Conservation (phyloP, 2,888 invertebrate genomes). For the Autographa gamma region DNA sequence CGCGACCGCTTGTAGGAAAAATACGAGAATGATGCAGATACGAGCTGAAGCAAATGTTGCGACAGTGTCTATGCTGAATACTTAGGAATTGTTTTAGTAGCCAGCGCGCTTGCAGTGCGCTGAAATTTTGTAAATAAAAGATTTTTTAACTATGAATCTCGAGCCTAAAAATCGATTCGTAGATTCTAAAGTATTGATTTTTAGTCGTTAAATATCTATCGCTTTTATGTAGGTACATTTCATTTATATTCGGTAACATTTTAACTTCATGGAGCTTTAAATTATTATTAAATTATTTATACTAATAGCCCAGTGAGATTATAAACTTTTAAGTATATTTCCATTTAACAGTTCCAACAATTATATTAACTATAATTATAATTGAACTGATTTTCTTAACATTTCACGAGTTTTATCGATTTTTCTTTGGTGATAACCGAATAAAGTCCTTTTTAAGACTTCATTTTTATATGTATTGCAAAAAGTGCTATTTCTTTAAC, state of each 20-base stretch:
- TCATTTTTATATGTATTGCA: constrained; percentile 46
- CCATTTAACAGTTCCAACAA: constrained; percentile 59
- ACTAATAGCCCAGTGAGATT: constrained; percentile 79
- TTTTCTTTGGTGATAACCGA: constrained; percentile 54
- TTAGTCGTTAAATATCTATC: constrained; percentile 57
- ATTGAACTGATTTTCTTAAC: constrained; percentile 55
- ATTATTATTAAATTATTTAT: constrained; percentile 68
- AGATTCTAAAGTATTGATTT: constrained; percentile 66
- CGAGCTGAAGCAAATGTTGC: constrained; percentile 50
- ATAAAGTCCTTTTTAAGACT: constrained; percentile 51
- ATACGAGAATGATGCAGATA: constrained; percentile 54
- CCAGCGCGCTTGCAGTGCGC: constrained; percentile 37
- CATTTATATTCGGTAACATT: constrained; percentile 51
- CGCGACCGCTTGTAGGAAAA: constrained; percentile 62
- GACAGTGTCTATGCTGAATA: constrained; percentile 56
- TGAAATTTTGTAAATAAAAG: constrained; percentile 69
- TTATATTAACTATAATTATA: constrained; percentile 59
- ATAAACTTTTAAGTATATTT: constrained; percentile 59
- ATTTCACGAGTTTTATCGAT: constrained; percentile 51
- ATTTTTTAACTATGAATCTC: constrained; percentile 55
- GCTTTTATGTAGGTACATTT: constrained; percentile 58
- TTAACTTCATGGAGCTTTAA: constrained; percentile 69
- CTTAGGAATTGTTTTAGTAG: constrained; percentile 59
- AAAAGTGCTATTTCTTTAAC: constrained; percentile 49
- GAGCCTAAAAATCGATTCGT: constrained; percentile 65